Evolutionary conservation across 1,140 invertebrate species (phyloP), one percentile per base, ranked within the genome.

Genomic region (Drosophila sp.): DNA sequence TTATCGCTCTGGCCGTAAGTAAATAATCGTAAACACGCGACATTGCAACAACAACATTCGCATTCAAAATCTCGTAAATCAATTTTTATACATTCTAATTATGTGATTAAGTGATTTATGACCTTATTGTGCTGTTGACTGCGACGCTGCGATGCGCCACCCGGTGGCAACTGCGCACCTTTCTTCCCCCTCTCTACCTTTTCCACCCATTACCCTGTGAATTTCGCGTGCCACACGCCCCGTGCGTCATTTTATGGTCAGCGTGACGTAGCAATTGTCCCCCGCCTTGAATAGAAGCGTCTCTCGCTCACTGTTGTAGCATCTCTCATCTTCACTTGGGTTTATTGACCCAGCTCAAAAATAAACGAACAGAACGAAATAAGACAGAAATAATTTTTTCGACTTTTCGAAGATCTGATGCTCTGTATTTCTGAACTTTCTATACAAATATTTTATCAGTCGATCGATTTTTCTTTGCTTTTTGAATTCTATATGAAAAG

Each of bases 21-120:
- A 87, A 86, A 87, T 87, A 86, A 87, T 82, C 78, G 67, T 64
- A 76, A 82, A 78, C 82, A 86, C 82, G 82, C 82, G 83, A 86
- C 80, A 46, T 58, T 67, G 59, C 74, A 78, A 48, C 62, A 65
- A 64, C 50, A 53, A 53, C 13, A 79, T 82, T 80, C 83, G 59
- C 76, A 80, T 79, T 82, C 65, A 57, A 83, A 87, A 89, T 89
- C 83, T 87, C 83, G 83, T 87, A 87, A 87, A 87, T 87, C 83
- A 87, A 87, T 89, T 89, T 89, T 82, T 87, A 80, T 67, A 80
- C 83, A 89, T 89, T 87, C 83, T 87, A 87, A 87, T 87, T 87
- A 87, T 87, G 83, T 87, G 83, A 87, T 87, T 87, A 87, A 87
- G 83, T 87, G 83, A 87, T 87, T 87, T 87, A 87, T 89, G 83